These are phyloP conservation scores for sheep (Ovis aries) DNA, from an alignment of 2,113 vertebrate genomes.

Conservation along the genomic window DNA sequence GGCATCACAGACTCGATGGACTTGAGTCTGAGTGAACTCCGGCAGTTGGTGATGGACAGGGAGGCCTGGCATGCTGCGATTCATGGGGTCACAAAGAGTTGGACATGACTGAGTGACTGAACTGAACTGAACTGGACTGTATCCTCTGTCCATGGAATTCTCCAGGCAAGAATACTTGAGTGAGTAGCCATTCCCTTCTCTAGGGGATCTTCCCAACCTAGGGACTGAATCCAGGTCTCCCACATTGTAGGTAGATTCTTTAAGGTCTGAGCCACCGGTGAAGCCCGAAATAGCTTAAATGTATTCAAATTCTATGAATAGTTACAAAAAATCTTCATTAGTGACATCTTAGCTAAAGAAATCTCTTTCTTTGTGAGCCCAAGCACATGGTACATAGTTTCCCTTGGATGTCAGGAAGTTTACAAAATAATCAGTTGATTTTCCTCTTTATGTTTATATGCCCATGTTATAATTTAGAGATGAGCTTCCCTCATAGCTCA, in stretches of 20 bases:
- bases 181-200: background rate
- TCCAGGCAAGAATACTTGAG: background rate
- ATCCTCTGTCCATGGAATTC: background rate
- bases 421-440: background rate
- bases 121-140: background rate
- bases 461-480: background rate
- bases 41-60: no score
- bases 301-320: background rate
- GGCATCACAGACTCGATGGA: no score
- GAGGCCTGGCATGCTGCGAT: no score
- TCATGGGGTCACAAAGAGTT: no score
- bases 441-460: background rate
- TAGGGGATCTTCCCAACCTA: background rate
- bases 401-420: background rate
- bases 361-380: background rate
- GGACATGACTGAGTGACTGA: no score
- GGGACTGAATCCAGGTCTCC: background rate
- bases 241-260: background rate
- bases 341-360: background rate
- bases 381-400: background rate
- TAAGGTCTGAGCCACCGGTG: fast-evolving
- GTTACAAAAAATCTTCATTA: background rate
- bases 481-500: background rate
- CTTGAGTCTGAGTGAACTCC: no score
- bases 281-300: background rate